Conservation (phyloP, 2,113 vertebrate species). For the Tonatia bakeri region DNA sequence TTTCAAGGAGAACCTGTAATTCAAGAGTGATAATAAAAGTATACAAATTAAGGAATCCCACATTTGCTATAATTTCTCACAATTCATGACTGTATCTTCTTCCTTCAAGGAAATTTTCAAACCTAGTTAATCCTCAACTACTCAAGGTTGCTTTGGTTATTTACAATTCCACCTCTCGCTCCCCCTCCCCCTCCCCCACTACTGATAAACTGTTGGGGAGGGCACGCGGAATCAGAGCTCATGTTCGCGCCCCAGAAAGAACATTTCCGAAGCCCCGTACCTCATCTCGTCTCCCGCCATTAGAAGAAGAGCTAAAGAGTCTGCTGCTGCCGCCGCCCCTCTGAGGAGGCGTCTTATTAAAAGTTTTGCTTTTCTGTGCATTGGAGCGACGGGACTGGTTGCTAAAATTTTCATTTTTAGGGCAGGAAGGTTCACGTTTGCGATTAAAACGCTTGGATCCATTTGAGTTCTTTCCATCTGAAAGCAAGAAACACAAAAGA, state of each 20-base stretch:
- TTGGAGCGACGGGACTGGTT: constrained; percentile 91
- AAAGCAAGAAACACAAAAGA: constrained; percentile 60
- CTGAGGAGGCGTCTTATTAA: constrained; percentile 98
- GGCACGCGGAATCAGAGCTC: neutral
- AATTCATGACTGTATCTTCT: neutral
- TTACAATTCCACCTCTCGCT: neutral
- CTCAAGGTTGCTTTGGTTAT: neutral
- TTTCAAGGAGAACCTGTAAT: neutral
- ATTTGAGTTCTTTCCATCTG: constrained; percentile 93
- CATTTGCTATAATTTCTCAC: neutral
- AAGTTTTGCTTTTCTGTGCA: constrained; percentile 99
- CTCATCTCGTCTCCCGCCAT: constrained; percentile 99
- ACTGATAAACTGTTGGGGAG: neutral
- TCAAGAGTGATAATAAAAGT: neutral
- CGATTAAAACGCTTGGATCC: constrained; percentile 93
- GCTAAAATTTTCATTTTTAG: constrained; percentile 92
- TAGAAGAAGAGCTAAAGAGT: constrained; percentile 89
- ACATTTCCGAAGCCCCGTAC: constrained; percentile 77
- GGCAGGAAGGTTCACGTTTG: constrained; percentile 93
- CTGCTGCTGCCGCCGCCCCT: constrained; percentile 86
- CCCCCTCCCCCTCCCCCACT: neutral
- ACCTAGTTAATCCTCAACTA: neutral
- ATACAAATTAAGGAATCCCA: neutral
- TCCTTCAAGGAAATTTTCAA: neutral
- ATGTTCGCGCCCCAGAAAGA: neutral